phyloP scores from a whole-genome alignment of 2,797 vertebrate genomes.

The Microtus obscurus region DNA sequence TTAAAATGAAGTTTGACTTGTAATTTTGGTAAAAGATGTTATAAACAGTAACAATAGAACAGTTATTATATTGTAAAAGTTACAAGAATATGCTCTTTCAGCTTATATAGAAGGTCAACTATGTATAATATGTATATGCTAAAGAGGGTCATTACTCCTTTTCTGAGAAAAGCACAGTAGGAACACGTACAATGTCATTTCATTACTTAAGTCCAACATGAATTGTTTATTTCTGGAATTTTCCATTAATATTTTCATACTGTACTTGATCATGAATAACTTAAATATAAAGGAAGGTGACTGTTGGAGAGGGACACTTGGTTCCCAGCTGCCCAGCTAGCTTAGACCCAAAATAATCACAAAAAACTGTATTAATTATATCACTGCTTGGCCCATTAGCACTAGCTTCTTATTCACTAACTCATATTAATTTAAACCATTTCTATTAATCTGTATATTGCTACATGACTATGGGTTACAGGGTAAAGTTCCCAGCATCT shows the following conservation, averaged over 20 bases:
- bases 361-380: too few species aligned
- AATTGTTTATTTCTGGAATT: background rate
- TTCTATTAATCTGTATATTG: too few species aligned
- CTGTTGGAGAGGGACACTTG: too few species aligned
- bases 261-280: background rate
- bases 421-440: too few species aligned
- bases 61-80: background rate
- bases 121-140: fast-evolving
- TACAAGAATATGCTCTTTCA: background rate
- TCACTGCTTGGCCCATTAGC: too few species aligned
- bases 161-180: fast-evolving
- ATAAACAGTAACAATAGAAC: background rate
- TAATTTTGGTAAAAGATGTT: background rate
- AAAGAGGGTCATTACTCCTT: fast-evolving
- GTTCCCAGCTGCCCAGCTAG: fast-evolving
- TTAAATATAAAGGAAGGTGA: background rate
- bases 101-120: too few species aligned
- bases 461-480: too few species aligned
- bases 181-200: fast-evolving
- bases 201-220: background rate
- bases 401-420: too few species aligned
- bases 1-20: background rate
- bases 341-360: too few species aligned
- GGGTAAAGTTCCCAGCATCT: too few species aligned
- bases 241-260: background rate